Percentiles rank a stretch among this genome's conserved stretches.
These are phyloP conservation scores for Mercenaria mercenaria DNA, from an alignment of 1,140 invertebrate genomes.

Conservation along the genomic window DNA sequence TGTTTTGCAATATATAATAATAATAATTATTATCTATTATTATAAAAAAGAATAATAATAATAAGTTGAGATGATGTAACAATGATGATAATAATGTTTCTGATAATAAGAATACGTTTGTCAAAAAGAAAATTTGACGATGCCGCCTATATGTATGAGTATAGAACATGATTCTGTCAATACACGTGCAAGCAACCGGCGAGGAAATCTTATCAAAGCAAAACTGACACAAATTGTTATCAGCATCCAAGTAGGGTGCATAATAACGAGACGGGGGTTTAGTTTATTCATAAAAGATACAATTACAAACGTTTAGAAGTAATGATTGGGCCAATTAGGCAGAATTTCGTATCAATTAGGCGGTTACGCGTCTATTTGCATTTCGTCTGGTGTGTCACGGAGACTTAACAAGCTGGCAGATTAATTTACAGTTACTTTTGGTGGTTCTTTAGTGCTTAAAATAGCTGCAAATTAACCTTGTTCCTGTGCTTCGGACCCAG, in stretches of 20 bases:
- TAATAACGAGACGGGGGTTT: slow-evolving; percentile 38
- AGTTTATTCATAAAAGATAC: slow-evolving; percentile 53
- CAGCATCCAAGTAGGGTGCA: slow-evolving; percentile 1
- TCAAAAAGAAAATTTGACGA: too few relatives aligned
- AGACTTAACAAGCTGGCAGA: neutral
- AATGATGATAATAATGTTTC: too few relatives aligned
- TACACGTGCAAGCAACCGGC: too few relatives aligned
- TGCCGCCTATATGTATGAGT: too few relatives aligned
- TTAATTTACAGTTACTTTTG: slow-evolving; percentile 20
- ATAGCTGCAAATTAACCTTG: too few relatives aligned
- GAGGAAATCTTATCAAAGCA: neutral
- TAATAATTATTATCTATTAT: too few relatives aligned
- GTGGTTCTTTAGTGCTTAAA: neutral
- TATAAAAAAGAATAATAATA: too few relatives aligned
- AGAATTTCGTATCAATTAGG: slow-evolving; percentile 50
- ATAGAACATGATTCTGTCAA: too few relatives aligned
- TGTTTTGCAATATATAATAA: too few relatives aligned
- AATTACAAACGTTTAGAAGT: slow-evolving; percentile 44
- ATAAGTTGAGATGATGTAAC: too few relatives aligned
- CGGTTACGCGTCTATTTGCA: slow-evolving; percentile 57
- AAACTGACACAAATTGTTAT: slow-evolving; percentile 54
- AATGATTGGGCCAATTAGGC: slow-evolving; percentile 54
- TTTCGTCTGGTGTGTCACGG: neutral
- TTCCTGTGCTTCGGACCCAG: too few relatives aligned
- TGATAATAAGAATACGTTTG: too few relatives aligned